Evolutionary conservation across 2,113 vertebrate genomes (phyloP).

Genomic region (Aldabrachelys gigantea): DNA sequence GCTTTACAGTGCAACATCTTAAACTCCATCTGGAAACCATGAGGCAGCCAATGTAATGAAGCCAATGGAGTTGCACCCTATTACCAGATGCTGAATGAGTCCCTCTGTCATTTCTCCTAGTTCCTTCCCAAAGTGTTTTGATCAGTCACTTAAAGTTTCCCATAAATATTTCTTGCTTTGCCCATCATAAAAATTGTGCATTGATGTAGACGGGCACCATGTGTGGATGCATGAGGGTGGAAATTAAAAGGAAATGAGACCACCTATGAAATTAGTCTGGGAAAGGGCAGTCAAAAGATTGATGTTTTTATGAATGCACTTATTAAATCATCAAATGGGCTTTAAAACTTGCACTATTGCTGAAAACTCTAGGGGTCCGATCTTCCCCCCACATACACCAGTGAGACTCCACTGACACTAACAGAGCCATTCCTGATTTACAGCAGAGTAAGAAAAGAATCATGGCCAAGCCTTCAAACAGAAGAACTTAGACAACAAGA

Average conservation of each 20-base stretch:
- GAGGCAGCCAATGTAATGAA: not conserved
- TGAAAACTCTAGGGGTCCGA: not conserved
- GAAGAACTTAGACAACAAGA: not conserved
- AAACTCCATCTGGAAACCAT: not conserved
- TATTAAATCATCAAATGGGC: not conserved
- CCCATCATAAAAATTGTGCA: accelerated
- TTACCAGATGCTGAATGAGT: not conserved
- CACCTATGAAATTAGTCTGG: not conserved
- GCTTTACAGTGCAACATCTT: not conserved
- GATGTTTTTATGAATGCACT: accelerated
- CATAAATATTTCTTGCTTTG: not conserved
- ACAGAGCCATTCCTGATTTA: not conserved
- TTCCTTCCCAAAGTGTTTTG: not conserved
- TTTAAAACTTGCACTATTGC: not conserved
- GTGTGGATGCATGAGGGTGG: not conserved
- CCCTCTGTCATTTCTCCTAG: not conserved
- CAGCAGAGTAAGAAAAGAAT: not conserved
- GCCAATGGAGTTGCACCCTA: not conserved
- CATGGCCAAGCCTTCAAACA: not conserved
- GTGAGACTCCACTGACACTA: accelerated
- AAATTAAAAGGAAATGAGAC: not conserved
- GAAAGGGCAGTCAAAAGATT: accelerated
- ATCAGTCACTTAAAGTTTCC: not conserved
- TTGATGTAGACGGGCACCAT: not conserved
- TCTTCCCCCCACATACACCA: not conserved